A percentile compares a stretch with the other conserved stretches of the same genome.
Evolutionary conservation across 2,113 vertebrate species (phyloP).

Genomic region (Ictidomys tridecemlineatus): DNA sequence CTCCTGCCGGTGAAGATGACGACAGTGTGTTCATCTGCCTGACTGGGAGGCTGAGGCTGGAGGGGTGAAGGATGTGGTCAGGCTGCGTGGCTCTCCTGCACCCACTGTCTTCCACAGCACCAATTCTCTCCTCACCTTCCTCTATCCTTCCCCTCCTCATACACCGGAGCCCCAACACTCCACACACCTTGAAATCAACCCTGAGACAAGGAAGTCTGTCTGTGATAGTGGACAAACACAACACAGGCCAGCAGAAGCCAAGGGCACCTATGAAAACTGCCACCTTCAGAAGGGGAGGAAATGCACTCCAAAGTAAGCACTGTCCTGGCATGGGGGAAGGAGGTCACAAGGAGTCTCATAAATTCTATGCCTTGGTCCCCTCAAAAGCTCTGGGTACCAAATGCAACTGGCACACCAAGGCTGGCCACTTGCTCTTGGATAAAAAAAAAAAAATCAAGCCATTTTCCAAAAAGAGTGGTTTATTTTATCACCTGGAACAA

Average conservation of each 20-base stretch:
- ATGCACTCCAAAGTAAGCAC: background rate
- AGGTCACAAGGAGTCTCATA: background rate
- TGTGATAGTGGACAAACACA: background rate
- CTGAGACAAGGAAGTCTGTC: background rate
- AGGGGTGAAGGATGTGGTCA: background rate
- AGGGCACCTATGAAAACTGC: background rate
- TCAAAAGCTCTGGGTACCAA: background rate
- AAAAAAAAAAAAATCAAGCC: background rate
- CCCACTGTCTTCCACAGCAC: background rate
- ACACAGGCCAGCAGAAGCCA: background rate
- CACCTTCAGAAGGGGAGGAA: background rate
- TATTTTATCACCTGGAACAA: slow-evolving; percentile 27
- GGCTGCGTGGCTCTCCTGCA: background rate
- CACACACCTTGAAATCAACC: background rate
- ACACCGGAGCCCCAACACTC: background rate
- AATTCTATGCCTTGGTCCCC: background rate
- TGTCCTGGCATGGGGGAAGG: no score
- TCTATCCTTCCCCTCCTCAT: background rate
- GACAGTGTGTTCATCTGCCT: background rate
- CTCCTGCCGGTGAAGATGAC: background rate
- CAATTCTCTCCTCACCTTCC: background rate
- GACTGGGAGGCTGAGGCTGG: no score
- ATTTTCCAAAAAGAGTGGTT: slow-evolving; percentile 53
- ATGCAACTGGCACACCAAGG: background rate
- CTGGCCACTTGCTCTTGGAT: background rate